Evolutionary conservation across 2,113 vertebrate genomes (phyloP).

Genomic region (Lontra canadensis): DNA sequence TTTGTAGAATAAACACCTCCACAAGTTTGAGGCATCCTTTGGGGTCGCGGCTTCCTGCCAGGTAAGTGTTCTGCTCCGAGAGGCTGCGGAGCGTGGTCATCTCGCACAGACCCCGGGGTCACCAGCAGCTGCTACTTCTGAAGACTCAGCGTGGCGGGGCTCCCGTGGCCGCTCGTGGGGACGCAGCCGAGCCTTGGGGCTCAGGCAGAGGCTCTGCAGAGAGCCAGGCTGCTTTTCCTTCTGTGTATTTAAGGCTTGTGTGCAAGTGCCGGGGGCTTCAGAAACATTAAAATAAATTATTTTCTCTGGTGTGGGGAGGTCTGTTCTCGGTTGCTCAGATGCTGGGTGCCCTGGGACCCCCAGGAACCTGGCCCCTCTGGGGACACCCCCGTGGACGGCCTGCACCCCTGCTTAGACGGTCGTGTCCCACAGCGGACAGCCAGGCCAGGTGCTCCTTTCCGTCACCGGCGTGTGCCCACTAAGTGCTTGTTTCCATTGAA

Average conservation of each 20-base stretch:
- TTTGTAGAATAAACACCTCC: not conserved
- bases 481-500: not conserved
- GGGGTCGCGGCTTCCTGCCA: not conserved
- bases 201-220: not conserved
- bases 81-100: not conserved
- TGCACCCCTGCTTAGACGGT: not conserved
- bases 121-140: not conserved
- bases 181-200: not conserved
- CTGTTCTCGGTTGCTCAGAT: not conserved
- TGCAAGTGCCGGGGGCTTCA: not conserved
- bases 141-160: not conserved
- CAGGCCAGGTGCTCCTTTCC: not conserved
- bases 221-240: not conserved
- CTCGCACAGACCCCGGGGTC: not conserved
- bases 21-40: not conserved
- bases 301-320: not conserved
- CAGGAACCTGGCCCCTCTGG: not conserved
- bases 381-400: not conserved
- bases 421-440: not conserved
- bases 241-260: not conserved
- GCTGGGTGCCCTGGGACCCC: not conserved
- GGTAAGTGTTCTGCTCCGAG: slow-evolving; percentile 6
- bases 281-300: not conserved
- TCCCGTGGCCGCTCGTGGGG: too few species aligned
- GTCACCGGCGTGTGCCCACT: not conserved